Evolutionary conservation across 1,140 invertebrate species (phyloP), one percentile per base, ranked within the genome.

Genomic region (Drosophila albomicans): DNA sequence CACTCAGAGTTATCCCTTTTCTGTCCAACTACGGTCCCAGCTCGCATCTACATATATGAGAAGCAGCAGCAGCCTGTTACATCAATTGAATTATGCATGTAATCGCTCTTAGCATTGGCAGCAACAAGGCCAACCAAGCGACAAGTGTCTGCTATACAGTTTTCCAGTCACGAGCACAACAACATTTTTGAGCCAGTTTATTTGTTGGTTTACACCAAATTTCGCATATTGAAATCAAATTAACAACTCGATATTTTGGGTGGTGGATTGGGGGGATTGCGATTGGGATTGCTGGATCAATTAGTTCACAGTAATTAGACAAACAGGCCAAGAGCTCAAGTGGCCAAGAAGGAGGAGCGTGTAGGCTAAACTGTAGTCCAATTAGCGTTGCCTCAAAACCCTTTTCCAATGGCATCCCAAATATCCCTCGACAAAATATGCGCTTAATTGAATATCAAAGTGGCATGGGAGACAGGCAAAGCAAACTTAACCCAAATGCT

Each of bases 81-180:
- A 79, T 71, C 81, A 89, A 90, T 89, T 85, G 81, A 89, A 89
- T 89, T 89, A 85, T 89, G 86, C 81, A 85, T 85, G 81, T 85
- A 89, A 89, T 89, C 81, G 81, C 78, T 85, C 63, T 89, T 73
- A 76, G 78, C 70, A 73, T 8, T 38, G 35, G 35, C 35, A 38
- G 35, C 35, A 38, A 38, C 68, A 80, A 79, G 32, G 78, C 49
- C n/a, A 38, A 56, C 35, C 45, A 52, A 65, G 32, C 46, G 61
- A 71, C 56, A 64, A 32, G 6, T 46, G 58, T 15, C 46, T 35
- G 13, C 5, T 5, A 28, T 32, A 32, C 32, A 32, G 1, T 38
- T 38, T 35, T 28, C 20, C 30, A 45, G 35, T 61, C 54, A 67
- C 64, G 28, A 54, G 10, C 28, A 16, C 1, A 6, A 43, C 20